phyloP scores from a whole-genome alignment of 2,113 vertebrate genomes.

The Tiliqua scincoides region DNA sequence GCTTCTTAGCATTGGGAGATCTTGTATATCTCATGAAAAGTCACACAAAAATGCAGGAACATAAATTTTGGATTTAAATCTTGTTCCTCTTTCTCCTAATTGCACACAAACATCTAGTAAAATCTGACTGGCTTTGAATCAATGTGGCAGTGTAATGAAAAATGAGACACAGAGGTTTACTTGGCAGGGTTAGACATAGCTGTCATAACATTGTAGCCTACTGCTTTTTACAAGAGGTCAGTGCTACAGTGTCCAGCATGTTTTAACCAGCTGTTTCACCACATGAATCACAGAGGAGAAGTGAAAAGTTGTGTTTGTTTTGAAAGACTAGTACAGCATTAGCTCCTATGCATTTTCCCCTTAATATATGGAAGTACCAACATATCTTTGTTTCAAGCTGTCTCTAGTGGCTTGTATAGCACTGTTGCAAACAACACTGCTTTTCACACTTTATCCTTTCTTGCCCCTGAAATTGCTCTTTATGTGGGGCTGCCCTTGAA shows the following conservation, averaged over 20 bases:
- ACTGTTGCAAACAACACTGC: not conserved
- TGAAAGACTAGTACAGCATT: not conserved
- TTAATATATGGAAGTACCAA: not conserved
- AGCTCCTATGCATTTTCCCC: not conserved
- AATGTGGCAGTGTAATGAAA: not conserved
- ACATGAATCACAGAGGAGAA: not conserved
- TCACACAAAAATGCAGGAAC: not conserved
- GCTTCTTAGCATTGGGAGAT: not conserved
- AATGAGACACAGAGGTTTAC: not conserved
- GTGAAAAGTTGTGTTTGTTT: not conserved
- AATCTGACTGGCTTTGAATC: not conserved
- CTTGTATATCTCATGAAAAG: not conserved
- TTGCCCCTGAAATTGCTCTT: too few relatives aligned
- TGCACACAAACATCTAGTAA: slow-evolving; percentile 9
- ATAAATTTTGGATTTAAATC: not conserved
- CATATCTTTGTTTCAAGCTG: not conserved
- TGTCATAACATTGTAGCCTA: not conserved
- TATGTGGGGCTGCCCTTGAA: too few relatives aligned
- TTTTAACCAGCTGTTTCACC: not conserved
- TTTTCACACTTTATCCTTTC: too few relatives aligned
- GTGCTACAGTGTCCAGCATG: not conserved
- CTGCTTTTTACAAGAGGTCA: slow-evolving; percentile 18
- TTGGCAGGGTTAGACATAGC: not conserved
- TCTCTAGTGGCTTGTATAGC: not conserved
- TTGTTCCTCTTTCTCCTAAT: slow-evolving; percentile 9